These are phyloP conservation scores for Meloidogyne exigua DNA, from an alignment of 1,140 invertebrate genomes.

Conservation along the genomic window DNA sequence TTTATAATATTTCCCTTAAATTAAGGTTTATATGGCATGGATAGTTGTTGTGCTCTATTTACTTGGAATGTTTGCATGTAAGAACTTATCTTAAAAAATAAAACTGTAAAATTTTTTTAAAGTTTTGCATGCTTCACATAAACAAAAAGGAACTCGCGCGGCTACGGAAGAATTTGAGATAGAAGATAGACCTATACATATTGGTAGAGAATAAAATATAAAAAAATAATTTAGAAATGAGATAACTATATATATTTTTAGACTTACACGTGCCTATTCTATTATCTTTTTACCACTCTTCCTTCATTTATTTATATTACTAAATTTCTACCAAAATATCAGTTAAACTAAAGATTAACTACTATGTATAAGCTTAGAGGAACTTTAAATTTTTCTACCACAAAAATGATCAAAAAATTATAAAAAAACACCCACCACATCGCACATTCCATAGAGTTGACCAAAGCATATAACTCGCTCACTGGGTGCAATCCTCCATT, in stretches of 20 bases:
- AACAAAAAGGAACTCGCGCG: slow-evolving; percentile 57
- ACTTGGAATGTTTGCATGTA: slow-evolving; percentile 45
- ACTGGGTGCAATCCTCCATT: slow-evolving; percentile 80
- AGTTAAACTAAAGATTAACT: too few species aligned
- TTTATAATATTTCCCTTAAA: neutral
- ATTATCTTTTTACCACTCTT: too few species aligned
- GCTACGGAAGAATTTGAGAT: slow-evolving; percentile 58
- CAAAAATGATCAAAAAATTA: slow-evolving; percentile 20
- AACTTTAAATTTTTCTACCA: too few species aligned
- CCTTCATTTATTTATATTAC: too few species aligned
- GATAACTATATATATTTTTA: too few species aligned
- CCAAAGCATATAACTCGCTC: slow-evolving; percentile 95
- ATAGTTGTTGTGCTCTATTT: slow-evolving; percentile 39
- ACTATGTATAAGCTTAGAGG: too few species aligned
- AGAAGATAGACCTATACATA: slow-evolving; percentile 53
- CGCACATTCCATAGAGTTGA: slow-evolving; percentile 95
- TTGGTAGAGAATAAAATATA: slow-evolving; percentile 31
- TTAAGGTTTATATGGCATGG: slow-evolving; percentile 41
- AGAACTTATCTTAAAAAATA: neutral
- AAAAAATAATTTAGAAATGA: too few species aligned
- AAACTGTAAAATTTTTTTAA: neutral
- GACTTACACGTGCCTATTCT: neutral
- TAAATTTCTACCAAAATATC: too few species aligned
- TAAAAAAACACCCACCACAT: slow-evolving; percentile 70
- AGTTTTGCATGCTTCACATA: slow-evolving; percentile 44